Conservation (phyloP, 2,888 invertebrate genomes). For the Drosophila algonquin region DNA sequence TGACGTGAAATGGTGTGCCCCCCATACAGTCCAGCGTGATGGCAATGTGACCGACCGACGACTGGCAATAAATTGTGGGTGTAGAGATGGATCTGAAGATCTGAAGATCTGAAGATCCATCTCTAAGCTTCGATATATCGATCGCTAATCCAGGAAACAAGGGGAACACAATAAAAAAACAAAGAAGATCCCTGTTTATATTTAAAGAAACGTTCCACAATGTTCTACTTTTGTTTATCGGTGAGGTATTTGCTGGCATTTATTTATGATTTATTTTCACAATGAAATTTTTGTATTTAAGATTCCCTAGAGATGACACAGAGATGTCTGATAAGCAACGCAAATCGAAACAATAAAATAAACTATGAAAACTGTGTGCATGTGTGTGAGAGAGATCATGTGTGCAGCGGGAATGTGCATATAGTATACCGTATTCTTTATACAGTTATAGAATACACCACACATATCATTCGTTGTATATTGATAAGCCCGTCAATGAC, state of each 20-base stretch:
- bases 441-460: background rate
- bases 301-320: conserved; percentile 2
- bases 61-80: conserved; percentile 5
- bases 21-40: conserved; percentile 23
- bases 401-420: no score
- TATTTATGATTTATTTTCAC: no score
- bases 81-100: no score
- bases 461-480: background rate
- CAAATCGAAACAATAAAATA: conserved; percentile 33
- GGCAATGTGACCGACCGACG: conserved; percentile 43
- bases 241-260: no score
- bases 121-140: background rate
- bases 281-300: no score
- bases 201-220: no score
- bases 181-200: no score
- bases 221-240: no score
- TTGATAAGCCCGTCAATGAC: conserved; percentile 47
- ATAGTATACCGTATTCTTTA: background rate
- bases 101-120: no score
- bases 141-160: no score
- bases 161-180: no score
- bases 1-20: conserved; percentile 28
- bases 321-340: conserved; percentile 22
- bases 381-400: background rate
- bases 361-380: background rate